These are phyloP conservation scores for Toxostoma redivivum DNA, from an alignment of 2,113 vertebrate species.

Conservation along the genomic window DNA sequence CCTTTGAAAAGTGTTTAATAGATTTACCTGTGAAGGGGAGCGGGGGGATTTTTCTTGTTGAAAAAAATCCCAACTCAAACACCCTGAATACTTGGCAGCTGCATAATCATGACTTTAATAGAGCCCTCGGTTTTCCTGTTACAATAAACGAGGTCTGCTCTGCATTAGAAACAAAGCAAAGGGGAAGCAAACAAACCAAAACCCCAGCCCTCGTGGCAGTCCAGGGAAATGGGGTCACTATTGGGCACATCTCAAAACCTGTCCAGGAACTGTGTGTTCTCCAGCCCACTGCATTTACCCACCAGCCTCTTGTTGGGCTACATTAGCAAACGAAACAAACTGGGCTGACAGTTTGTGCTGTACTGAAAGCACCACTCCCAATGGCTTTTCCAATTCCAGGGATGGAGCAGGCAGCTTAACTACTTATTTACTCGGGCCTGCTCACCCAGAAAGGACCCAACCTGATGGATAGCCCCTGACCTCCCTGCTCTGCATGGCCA, in stretches of 20 bases:
- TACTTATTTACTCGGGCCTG: neutral
- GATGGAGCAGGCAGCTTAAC: neutral
- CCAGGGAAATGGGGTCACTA: neutral
- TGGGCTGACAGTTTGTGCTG: neutral
- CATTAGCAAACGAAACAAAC: constrained; percentile 53
- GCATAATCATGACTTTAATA: neutral
- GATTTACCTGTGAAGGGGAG: neutral
- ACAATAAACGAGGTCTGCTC: constrained; percentile 14
- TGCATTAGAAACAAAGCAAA: constrained; percentile 16
- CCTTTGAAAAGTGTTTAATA: neutral
- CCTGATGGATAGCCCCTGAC: constrained; percentile 34
- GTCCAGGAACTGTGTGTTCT: constrained; percentile 30
- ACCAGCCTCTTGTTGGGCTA: neutral
- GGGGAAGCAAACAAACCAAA: constrained; percentile 34
- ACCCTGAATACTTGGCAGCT: neutral
- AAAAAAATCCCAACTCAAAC: neutral
- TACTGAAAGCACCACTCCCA: neutral
- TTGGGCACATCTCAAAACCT: constrained; percentile 3
- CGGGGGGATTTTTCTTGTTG: neutral
- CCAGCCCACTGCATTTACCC: neutral
- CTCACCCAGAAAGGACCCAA: constrained; percentile 23
- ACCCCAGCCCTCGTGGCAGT: neutral
- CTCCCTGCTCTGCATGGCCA: neutral
- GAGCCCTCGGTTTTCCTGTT: neutral
- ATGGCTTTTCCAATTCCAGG: constrained; percentile 1